Evolutionary conservation across 2,888 invertebrate species (phyloP), one percentile per base, ranked within the genome.

Genomic region (Callinectes sapidus): DNA sequence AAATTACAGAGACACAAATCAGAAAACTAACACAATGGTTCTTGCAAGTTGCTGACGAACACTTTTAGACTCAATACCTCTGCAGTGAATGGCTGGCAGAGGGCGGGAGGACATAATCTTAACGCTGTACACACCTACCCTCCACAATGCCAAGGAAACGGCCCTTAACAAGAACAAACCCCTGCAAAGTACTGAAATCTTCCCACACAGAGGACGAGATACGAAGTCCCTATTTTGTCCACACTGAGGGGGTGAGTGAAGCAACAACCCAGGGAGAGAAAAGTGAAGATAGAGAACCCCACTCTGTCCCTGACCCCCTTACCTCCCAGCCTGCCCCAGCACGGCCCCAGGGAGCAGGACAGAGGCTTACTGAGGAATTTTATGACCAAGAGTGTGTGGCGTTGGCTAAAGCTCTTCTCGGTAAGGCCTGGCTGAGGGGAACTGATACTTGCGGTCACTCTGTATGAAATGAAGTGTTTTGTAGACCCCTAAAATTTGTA

Each of bases 361-460:
- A 14, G 85, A 77, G n/a, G 2, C 0, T 71, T 16, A 54, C 35
- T 1, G 14, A 87, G 18, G 87, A 89, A 16, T 95, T 95, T 91
- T 95, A 93, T 86, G 90, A 94, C 77, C 94, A 94, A 87, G 94
- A 94, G 28, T 95, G 96, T 94, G 95, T 95, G 89, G 95, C 95
- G 2, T 95, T 97, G 94, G 97, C 97, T 0, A 96, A 96, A 95
- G 96, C 95, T 94, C 95, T 97, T 89, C 95, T 97, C 94, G 97
- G 97, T 13, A 97, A 97, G 90, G 86, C 18, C 6, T 55, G 23
- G 32, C 87, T 81, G 28, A 18, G 23, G n/a, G 28, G n/a, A 14
- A 35, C 28, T 71, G 16, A 48, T n/a, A 28, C 71, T 71, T n/a
- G 2, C 3, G 71, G n/a, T 71, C 28, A 71, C 23, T 61, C 2